Conservation (phyloP, 2,113 vertebrate genomes). For the Hydrochoerus hydrochaeris region DNA sequence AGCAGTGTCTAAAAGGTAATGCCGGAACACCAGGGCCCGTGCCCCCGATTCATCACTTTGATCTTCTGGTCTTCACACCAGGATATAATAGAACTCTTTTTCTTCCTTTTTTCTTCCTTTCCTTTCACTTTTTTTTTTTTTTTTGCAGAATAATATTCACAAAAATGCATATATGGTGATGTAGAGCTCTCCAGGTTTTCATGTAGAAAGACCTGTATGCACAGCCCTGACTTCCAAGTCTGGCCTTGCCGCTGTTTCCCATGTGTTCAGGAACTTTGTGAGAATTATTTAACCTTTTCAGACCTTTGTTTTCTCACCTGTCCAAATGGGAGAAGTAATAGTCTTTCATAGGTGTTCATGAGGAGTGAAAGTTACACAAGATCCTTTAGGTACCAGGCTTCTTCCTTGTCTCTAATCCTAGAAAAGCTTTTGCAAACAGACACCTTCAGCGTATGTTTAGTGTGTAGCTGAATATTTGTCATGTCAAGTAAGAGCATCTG, state of each 20-base stretch:
- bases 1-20: background rate
- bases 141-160: background rate
- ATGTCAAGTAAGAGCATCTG: background rate
- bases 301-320: slow-evolving; percentile 24
- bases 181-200: background rate
- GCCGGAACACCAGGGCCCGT: background rate
- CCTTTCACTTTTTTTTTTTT: background rate
- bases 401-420: background rate
- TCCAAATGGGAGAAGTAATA: background rate
- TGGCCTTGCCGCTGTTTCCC: background rate
- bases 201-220: background rate
- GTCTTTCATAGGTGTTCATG: slow-evolving; percentile 4
- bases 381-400: background rate
- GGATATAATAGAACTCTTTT: background rate
- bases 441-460: background rate
- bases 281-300: background rate
- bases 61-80: background rate
- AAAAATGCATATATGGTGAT: background rate
- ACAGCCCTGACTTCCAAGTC: background rate
- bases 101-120: background rate
- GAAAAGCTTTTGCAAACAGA: background rate
- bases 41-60: background rate
- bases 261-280: background rate
- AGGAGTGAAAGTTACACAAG: background rate
- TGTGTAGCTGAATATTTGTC: background rate